Evolutionary conservation across 2,888 invertebrate species (phyloP).

Genomic region (Nemapogon koenigi): DNA sequence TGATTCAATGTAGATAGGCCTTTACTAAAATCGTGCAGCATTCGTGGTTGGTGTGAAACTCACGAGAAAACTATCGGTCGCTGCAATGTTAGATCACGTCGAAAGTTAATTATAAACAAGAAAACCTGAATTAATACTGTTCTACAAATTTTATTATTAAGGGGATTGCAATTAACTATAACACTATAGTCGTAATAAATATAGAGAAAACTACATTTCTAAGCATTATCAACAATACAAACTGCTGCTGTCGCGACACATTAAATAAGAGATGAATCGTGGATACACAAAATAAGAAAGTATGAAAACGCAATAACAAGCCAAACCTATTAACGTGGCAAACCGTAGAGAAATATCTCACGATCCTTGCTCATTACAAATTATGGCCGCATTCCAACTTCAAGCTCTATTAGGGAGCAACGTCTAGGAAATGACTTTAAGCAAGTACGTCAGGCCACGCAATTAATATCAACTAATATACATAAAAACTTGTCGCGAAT

Average conservation of each 20-base stretch:
- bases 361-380: constrained; percentile 61
- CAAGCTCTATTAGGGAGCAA: constrained; percentile 36
- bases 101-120: constrained; percentile 31
- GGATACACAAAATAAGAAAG: constrained; percentile 6
- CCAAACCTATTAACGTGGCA: constrained; percentile 48
- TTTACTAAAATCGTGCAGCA: constrained; percentile 6
- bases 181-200: no score
- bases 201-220: no score
- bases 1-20: constrained; percentile 2
- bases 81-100: constrained; percentile 20
- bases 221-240: no score
- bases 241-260: no score
- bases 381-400: constrained; percentile 58
- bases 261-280: no score
- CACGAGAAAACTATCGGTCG: constrained; percentile 6
- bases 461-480: constrained; percentile 42
- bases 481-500: constrained; percentile 38
- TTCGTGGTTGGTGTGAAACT: constrained; percentile 9
- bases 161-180: no score
- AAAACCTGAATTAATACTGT: no score
- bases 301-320: constrained; percentile 35
- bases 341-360: constrained; percentile 55
- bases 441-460: constrained; percentile 15
- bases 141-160: no score
- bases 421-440: constrained; percentile 31